Conservation (phyloP, 2,797 vertebrate genomes). For the Heteromormyrus szaboi region DNA sequence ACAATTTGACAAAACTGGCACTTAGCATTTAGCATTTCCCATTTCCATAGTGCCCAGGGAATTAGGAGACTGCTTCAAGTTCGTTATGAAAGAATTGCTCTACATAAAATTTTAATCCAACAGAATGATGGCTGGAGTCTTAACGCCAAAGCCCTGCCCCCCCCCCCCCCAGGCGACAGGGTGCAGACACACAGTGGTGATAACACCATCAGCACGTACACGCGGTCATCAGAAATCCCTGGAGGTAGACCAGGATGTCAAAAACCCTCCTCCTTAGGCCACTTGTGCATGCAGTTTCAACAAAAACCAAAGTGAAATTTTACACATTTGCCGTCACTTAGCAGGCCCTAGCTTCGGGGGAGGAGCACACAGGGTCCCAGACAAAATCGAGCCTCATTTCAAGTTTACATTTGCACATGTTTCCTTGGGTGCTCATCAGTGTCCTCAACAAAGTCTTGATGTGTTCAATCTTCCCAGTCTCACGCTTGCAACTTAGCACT, state of each 20-base stretch:
- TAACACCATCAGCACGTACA: neutral
- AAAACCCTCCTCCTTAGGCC: neutral
- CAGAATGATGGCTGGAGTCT: neutral
- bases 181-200: neutral
- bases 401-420: neutral
- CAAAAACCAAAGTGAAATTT: neutral
- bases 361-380: neutral
- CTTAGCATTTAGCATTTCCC: neutral
- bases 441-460: neutral
- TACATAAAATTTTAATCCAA: neutral
- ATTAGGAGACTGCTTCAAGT: neutral
- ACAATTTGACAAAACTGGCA: no score
- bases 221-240: neutral
- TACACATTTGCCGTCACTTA: neutral
- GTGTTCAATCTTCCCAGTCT: neutral
- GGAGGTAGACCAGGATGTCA: neutral
- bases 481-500: neutral
- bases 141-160: neutral
- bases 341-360: neutral
- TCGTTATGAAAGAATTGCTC: neutral
- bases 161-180: neutral
- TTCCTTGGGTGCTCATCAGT: neutral
- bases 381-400: neutral
- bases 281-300: neutral
- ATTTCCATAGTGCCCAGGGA: neutral